Percentiles rank a stretch among this genome's conserved stretches.
Conservation (phyloP, 2,888 invertebrate species). For the Ceriagrion tenellum region DNA sequence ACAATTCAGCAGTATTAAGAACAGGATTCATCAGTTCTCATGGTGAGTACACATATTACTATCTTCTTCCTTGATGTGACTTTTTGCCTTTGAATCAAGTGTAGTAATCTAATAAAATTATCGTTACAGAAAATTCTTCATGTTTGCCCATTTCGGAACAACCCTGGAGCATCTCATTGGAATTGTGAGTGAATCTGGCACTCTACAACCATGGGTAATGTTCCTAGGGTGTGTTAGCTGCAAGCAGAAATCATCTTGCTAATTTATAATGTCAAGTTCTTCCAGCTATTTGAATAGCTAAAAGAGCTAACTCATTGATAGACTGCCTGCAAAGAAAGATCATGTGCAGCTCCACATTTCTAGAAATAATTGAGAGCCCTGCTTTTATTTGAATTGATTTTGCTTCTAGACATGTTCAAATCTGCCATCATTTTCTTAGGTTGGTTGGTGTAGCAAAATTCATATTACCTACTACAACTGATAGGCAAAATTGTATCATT, state of each 20-base stretch:
- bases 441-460: not conserved
- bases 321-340: not conserved
- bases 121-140: not conserved
- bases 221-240: not conserved
- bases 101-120: not conserved
- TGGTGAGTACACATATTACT: not conserved
- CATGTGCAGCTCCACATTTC: not conserved
- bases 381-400: not conserved
- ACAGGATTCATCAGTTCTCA: not conserved
- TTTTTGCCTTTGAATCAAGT: not conserved
- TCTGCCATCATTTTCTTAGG: not conserved
- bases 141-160: not conserved
- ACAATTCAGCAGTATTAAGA: not conserved
- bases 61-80: not conserved
- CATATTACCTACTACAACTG: too few species aligned
- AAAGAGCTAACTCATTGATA: not conserved
- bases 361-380: not conserved
- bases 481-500: too few species aligned
- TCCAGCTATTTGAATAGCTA: not conserved
- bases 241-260: not conserved
- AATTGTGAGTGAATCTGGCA: not conserved
- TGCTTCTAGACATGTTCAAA: not conserved
- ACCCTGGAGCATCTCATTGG: not conserved
- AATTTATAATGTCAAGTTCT: not conserved
- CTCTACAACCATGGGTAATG: not conserved